A percentile compares a stretch with the other conserved stretches of the same genome.
Conservation (phyloP, 1,140 invertebrate genomes). For the Drosophila paulistorum region DNA sequence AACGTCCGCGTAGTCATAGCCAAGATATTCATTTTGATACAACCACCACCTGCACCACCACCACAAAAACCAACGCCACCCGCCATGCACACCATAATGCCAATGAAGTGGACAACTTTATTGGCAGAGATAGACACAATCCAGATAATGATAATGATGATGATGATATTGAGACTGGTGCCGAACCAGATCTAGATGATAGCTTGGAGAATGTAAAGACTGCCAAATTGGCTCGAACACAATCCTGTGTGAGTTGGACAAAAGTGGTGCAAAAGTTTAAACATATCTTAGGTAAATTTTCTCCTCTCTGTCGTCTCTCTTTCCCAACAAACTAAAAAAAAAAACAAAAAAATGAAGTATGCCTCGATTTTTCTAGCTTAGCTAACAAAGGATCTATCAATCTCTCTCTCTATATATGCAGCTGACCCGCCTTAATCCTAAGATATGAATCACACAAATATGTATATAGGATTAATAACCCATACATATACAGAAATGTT, state of each 20-base stretch:
- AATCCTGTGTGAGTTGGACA: slow-evolving; percentile 82
- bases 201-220: slow-evolving; percentile 64
- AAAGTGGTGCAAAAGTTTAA: slow-evolving; percentile 81
- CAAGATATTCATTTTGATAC: slow-evolving; percentile 63
- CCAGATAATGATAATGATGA: slow-evolving; percentile 17
- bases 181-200: slow-evolving; percentile 44
- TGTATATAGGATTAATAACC: background rate
- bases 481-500: background rate
- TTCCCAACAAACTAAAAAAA: background rate
- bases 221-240: slow-evolving; percentile 66
- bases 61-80: slow-evolving; percentile 27
- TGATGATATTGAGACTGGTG: slow-evolving; percentile 56
- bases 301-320: background rate
- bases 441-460: too few relatives aligned
- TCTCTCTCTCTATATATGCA: too few relatives aligned
- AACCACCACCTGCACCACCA: slow-evolving; percentile 11
- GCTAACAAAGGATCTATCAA: too few relatives aligned
- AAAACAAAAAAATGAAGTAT: background rate
- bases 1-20: slow-evolving; percentile 64
- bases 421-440: too few relatives aligned
- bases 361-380: background rate
- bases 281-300: slow-evolving; percentile 75
- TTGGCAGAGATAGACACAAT: slow-evolving; percentile 9
- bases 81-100: slow-evolving; percentile 28
- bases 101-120: slow-evolving; percentile 23